Base-by-base conservation (phyloP, 2,113 vertebrate species). In the Larimichthys polyactis region DNA sequence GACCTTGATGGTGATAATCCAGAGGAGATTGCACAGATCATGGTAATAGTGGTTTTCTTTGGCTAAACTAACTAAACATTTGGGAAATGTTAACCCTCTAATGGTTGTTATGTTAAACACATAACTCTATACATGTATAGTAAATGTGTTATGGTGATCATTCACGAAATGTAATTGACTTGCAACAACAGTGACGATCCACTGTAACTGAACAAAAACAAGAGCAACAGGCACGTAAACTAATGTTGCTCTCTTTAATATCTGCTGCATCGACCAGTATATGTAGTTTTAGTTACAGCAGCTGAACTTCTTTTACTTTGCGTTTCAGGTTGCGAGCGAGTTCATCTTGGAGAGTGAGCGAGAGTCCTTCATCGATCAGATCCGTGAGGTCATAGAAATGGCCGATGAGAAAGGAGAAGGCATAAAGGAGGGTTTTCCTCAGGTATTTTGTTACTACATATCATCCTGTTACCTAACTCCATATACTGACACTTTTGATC, bases 1-100 rank as follows among this genome's bases (percentile, higher is more conserved):
- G 98, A 99, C 90, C 94, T 99, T 90, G 98, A 99, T 94, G 98
- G 98, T 54, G 98, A 99, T 90, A 99, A 99, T 91, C 98, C 98
- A 11, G 97, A 99, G 87, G 98, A 99, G 93, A 99, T 99, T 82
- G 98, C 98, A 80, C 91, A 96, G 52, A 99, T 99, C 88, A 99
- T 99, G 98, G 98, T 99, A 96, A 79, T 49, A 1, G 6, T 71
- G 8, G 2, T 59, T 66, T 78, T 72, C 4, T 65, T 1, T 9
- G 11, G 43, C 16, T 71, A 57, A 70, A 66, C 20, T 9, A 11
- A 51, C 20, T 71, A 57, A 70, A 66, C 20, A 54, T 64, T 3
- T 19, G 62, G 43, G 32, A 60, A 60, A 40, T 46, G 4, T 63
- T 29, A 27, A 20, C 4, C 46, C 8, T 70, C 4, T 16, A 20